Evolutionary conservation across 1,140 invertebrate species (phyloP), one percentile per base, ranked within the genome.

Genomic region (Branchinecta lindahli): DNA sequence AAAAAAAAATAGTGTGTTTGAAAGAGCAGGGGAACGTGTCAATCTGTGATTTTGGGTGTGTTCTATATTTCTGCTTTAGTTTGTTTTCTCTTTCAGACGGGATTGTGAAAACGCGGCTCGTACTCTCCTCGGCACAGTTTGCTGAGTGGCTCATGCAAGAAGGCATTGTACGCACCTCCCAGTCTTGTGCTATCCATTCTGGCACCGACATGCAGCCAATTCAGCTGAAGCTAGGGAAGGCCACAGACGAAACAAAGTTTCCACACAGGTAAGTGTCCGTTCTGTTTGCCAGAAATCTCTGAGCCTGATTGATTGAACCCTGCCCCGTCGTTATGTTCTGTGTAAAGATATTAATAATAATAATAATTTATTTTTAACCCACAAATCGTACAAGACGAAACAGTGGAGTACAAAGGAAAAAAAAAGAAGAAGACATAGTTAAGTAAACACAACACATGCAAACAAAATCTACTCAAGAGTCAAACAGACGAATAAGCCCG

Each of bases 81-180:
- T 70, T 65, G 10, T 10, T 9, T 71, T 67, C 47, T 61, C 66
- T 75, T 74, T 52, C 74, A 79, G 81, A 89, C 77, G 80, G 82
- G 8, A 88, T 88, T 79, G 89, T 93, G 0, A 92, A 92, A 77
- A 82, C 84, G 33, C 85, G 91, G 15, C 80, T 93, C 0, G 87
- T 90, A 82, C 85, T 86, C 74, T 84, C 84, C 0, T 84, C 88
- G 0, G 86, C 87, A 46, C 89, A 89, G 75, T 91, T 92, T 75
- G 90, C 88, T 0, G 90, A 93, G 80, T 92, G 90, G 89, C 81
- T 93, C 21, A 89, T 93, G 66, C 89, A 92, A 76, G 86, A 89
- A 76, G 89, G 90, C 0, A 75, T 92, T 5, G 82, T 92, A 1
- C 82, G 85, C 15, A 85, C 87, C 0, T 88, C 91, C 75, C 90